Conservation (phyloP, 2,888 invertebrate species). For the Acleris emargana region DNA sequence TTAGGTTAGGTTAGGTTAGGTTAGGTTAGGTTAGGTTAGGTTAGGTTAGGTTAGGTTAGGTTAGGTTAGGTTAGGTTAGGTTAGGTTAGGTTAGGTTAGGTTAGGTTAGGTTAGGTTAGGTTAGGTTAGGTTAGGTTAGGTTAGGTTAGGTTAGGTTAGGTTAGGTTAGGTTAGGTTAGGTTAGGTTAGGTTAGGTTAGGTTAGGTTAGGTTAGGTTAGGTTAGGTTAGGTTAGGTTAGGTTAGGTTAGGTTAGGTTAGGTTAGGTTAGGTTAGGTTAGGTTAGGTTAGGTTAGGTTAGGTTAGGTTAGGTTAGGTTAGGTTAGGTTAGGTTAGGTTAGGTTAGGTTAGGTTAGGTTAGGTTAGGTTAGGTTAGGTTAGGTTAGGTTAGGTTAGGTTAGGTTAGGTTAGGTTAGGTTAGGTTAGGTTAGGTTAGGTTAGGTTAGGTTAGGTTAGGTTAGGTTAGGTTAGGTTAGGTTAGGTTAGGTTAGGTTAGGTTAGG, state of each 20-base stretch:
- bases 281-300: constrained; percentile 17
- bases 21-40: too few relatives aligned
- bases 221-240: constrained; percentile 12
- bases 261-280: constrained; percentile 17
- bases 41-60: too few relatives aligned
- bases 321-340: constrained; percentile 10
- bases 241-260: constrained; percentile 17
- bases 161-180: constrained; percentile 2
- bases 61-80: too few relatives aligned
- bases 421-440: constrained; percentile 10
- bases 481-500: constrained; percentile 8
- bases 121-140: constrained; percentile 1
- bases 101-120: background rate
- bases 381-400: constrained; percentile 10
- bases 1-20: too few relatives aligned
- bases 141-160: constrained; percentile 5
- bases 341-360: constrained; percentile 10
- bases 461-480: constrained; percentile 10
- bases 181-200: background rate
- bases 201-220: background rate
- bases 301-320: constrained; percentile 10
- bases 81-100: too few relatives aligned
- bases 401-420: constrained; percentile 10
- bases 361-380: constrained; percentile 10
- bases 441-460: constrained; percentile 10